Evolutionary conservation across 2,888 invertebrate genomes (phyloP), one percentile per base, ranked within the genome.

Genomic region (Cephus pygmeus): DNA sequence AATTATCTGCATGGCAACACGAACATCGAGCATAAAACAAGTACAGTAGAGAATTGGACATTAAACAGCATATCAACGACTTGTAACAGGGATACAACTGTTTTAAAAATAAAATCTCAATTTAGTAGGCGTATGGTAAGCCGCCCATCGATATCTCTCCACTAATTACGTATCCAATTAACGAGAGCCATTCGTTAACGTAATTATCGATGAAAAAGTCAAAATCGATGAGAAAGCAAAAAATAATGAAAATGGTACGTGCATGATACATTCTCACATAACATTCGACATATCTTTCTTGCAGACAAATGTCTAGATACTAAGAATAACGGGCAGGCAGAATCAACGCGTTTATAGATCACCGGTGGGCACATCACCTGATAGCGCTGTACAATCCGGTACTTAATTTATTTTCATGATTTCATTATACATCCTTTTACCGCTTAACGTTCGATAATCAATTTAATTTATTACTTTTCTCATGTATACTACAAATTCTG

Each of bases 331-430:
- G 90, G 90, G 84, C 88, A 90, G 89, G 90, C 91, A 85, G 91
- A 90, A 90, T 91, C 91, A 87, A 91, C 91, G 87, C 88, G 86
- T 90, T 91, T 91, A 88, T 91, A 91, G 88, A 89, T 87, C 88
- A 89, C 85, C 90, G 87, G 83, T 87, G 89, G 90, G 89, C 87
- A 56, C 56, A 86, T 86, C 85, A 84, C 84, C 88, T 88, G 89
- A 89, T 89, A 89, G 87, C 84, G 90, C 90, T 90, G 89, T 90
- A 87, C 85, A 56, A 87, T 83, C 89, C 85, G 91, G 91, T 91
- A 91, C 81, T 88, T 88, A 89, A 89, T 90, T 90, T 90, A 88
- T 87, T 89, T 88, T 87, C 87, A 87, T 85, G 84, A 87, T 84
- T 87, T 86, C 86, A 85, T 87, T 84, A 73, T 77, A 56, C 56